phyloP scores from a whole-genome alignment of 2,888 invertebrate species.

The Ceramica pisi region DNA sequence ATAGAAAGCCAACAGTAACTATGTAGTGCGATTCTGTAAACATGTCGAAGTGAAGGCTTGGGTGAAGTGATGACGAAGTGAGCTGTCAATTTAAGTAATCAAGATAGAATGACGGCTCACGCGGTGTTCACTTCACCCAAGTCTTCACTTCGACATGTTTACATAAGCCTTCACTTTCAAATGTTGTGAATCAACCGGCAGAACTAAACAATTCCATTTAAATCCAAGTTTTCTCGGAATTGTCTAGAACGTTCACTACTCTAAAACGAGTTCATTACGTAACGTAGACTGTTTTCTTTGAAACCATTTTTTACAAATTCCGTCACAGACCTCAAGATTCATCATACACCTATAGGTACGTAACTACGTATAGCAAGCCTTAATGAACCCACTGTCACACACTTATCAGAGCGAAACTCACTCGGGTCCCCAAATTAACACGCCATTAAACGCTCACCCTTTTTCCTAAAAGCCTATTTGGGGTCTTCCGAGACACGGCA shows the following conservation, averaged over 20 bases:
- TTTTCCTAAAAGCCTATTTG: conserved; percentile 71
- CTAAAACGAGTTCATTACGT: neutral
- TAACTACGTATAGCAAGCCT: conserved; percentile 23
- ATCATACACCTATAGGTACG: conserved; percentile 30
- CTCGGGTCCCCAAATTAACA: conserved; percentile 74
- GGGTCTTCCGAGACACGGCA: conserved; percentile 64
- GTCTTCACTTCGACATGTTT: no score
- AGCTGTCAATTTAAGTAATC: no score
- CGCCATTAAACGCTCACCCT: conserved; percentile 72
- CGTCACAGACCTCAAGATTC: conserved; percentile 27
- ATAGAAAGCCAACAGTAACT: neutral
- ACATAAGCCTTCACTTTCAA: no score
- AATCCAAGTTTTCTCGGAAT: neutral
- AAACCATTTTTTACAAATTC: conserved; percentile 9
- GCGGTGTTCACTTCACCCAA: no score
- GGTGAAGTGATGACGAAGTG: no score
- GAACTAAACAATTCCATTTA: neutral
- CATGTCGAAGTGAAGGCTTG: no score
- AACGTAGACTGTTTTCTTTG: neutral
- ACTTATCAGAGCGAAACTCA: conserved; percentile 68
- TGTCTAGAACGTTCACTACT: neutral
- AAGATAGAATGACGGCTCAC: no score
- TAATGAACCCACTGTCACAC: conserved; percentile 62
- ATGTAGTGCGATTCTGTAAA: no score
- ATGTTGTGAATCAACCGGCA: no score